Evolutionary conservation across 2,888 invertebrate genomes (phyloP), one percentile per base, ranked within the genome.

Genomic region (Rhingia campestris): DNA sequence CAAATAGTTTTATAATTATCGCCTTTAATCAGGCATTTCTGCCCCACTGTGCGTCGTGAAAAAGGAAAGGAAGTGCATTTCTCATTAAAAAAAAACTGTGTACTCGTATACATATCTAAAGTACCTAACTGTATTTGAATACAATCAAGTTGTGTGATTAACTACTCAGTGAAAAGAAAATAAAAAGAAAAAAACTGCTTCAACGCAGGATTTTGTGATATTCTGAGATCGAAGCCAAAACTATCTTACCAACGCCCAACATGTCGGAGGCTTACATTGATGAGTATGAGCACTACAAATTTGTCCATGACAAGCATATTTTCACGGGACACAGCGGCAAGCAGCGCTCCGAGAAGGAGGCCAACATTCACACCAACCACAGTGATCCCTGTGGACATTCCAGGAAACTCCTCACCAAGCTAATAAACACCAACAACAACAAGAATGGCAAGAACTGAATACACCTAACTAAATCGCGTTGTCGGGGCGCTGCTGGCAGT

Each of bases 211-310:
- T 49, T 14, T 76, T 81, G 75, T 81, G 81, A 72, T 77, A 76
- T 12, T 49, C 14, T 6, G 33, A 43, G 49, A 59, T 58, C 59
- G 47, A 63, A 30, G 54, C 53, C 63, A 54, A 43, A 76, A 10
- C 41, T 4, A 33, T 30, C 6, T 54, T 39, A 37, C 32, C 22
- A 77, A 67, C 63, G 32, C 54, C 47, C 87, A 94, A 92, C 91
- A 96, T 97, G 97, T 96, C 96, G 89, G 96, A 96, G 92, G 93
- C 93, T 88, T 94, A 96, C 92, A 95, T 95, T 91, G 97, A 98
- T 92, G 95, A 97, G 90, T 97, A 97, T 94, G 98, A 98, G 90
- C 96, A 97, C 90, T 98, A 97, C 93, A 98, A 98, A 92, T 98
- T 95, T 92, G 97, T 97, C 88, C 95, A 96, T 93, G 98, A 97